Conservation (phyloP, 2,113 vertebrate genomes). For the Oxygymnocypris stewartii region DNA sequence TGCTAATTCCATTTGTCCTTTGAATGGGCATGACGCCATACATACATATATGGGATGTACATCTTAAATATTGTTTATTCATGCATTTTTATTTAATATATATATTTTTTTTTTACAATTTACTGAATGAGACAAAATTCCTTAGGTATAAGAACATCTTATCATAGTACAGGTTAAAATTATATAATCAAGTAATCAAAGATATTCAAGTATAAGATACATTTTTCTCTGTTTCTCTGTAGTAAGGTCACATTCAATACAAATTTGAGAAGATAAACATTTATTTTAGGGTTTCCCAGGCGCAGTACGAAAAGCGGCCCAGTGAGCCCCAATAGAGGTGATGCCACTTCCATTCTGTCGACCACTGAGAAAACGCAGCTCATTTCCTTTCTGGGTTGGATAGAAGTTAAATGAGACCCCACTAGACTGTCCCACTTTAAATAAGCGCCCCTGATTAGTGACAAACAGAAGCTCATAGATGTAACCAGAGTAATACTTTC, state of each 20-base stretch:
- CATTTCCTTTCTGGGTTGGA: background rate
- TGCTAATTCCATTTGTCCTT: too few relatives aligned
- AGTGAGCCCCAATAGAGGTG: slow-evolving; percentile 56
- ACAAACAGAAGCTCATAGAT: slow-evolving; percentile 57
- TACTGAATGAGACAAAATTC: too few relatives aligned
- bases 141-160: background rate
- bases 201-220: background rate
- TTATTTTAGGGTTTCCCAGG: background rate
- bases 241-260: background rate
- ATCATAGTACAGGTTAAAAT: background rate
- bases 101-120: too few relatives aligned
- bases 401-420: slow-evolving; percentile 56
- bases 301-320: slow-evolving; percentile 32
- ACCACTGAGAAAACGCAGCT: slow-evolving; percentile 55
- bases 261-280: background rate
- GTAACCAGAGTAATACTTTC: slow-evolving; percentile 54
- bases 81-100: too few relatives aligned
- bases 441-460: slow-evolving; percentile 55
- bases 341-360: slow-evolving; percentile 2
- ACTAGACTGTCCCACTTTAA: slow-evolving; percentile 42
- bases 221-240: background rate
- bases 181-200: background rate
- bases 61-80: too few relatives aligned
- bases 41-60: too few relatives aligned
- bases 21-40: too few relatives aligned